These are phyloP conservation scores for Drosophila pruinosa DNA, from an alignment of 1,140 invertebrate species.

Conservation along the genomic window DNA sequence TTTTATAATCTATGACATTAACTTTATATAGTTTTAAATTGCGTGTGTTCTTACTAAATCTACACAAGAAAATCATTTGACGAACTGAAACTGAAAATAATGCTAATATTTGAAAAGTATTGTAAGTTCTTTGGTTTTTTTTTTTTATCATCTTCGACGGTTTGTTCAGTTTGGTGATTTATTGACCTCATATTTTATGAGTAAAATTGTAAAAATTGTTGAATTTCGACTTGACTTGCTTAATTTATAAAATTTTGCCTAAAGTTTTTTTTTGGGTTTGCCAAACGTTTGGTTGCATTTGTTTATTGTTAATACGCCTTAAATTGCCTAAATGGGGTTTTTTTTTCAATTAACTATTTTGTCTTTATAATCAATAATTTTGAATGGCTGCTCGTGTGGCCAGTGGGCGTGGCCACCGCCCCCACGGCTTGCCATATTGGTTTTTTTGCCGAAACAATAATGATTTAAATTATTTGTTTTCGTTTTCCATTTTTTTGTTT, in stretches of 20 bases:
- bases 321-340: constrained; percentile 80
- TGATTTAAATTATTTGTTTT: constrained; percentile 50
- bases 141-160: constrained; percentile 18
- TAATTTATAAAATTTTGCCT: constrained; percentile 78
- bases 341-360: constrained; percentile 79
- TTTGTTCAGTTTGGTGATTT: constrained; percentile 27
- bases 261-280: constrained; percentile 65
- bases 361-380: constrained; percentile 81
- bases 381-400: constrained; percentile 45
- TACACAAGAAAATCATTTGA: constrained; percentile 34
- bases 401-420: constrained; percentile 12
- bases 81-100: constrained; percentile 48
- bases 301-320: constrained; percentile 82
- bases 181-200: constrained; percentile 13
- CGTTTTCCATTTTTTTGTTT: constrained; percentile 41
- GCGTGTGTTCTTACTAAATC: constrained; percentile 20
- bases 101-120: constrained; percentile 24
- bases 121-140: background rate
- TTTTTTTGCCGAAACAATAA: constrained; percentile 75
- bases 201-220: constrained; percentile 37
- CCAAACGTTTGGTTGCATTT: constrained; percentile 67
- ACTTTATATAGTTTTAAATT: constrained; percentile 2
- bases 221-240: constrained; percentile 65
- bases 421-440: constrained; percentile 54
- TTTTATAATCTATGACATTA: constrained; percentile 14